These are phyloP conservation scores for Fragum whitleyi DNA, from an alignment of 2,888 invertebrate genomes.

Conservation along the genomic window DNA sequence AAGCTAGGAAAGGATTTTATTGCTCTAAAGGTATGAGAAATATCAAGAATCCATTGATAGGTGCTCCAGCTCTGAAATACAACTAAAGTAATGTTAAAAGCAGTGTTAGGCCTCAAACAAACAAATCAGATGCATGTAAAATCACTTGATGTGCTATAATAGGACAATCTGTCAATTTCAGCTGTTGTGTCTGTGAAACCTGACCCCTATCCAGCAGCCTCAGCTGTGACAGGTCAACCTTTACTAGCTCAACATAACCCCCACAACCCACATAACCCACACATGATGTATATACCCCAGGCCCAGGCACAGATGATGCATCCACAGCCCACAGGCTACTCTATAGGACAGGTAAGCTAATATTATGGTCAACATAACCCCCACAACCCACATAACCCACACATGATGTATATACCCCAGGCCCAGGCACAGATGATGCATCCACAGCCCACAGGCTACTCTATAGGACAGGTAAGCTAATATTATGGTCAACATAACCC, in stretches of 20 bases:
- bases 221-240: slow-evolving; percentile 76
- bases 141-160: too few species aligned
- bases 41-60: too few species aligned
- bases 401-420: not conserved
- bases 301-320: slow-evolving; percentile 49
- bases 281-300: not conserved
- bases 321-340: slow-evolving; percentile 65
- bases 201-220: slow-evolving; percentile 66
- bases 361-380: slow-evolving; percentile 28
- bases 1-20: too few species aligned
- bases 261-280: slow-evolving; percentile 25
- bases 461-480: slow-evolving; percentile 61
- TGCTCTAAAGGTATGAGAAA: too few species aligned
- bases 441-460: slow-evolving; percentile 65
- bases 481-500: slow-evolving; percentile 28
- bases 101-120: too few species aligned
- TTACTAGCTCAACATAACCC: slow-evolving; percentile 69
- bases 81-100: too few species aligned
- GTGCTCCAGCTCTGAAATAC: too few species aligned
- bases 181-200: slow-evolving; percentile 73
- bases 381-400: slow-evolving; percentile 25
- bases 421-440: slow-evolving; percentile 49
- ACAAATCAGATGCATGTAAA: too few species aligned
- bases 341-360: slow-evolving; percentile 61
- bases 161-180: too few species aligned